These are phyloP conservation scores for Anticlea derivata DNA, from an alignment of 2,888 invertebrate genomes.

Conservation along the genomic window DNA sequence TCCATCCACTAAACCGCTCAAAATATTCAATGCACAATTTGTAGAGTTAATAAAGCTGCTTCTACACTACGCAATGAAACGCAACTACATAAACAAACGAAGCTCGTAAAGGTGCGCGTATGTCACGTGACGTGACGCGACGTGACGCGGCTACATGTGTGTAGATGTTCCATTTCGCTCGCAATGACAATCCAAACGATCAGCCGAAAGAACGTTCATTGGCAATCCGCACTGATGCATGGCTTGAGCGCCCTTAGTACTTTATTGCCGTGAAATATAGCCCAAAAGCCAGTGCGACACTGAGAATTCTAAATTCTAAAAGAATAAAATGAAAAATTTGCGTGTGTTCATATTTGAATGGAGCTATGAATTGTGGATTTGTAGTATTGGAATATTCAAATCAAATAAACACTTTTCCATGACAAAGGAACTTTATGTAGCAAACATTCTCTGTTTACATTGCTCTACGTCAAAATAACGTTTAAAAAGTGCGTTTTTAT, in stretches of 20 bases:
- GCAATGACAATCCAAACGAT: constrained; percentile 4
- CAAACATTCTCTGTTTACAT: background rate
- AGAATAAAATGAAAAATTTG: background rate
- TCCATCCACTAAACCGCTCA: background rate
- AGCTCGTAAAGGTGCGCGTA: constrained; percentile 9
- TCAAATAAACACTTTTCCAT: background rate
- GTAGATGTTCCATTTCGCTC: background rate
- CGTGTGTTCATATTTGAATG: background rate
- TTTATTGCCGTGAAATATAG: constrained; percentile 15
- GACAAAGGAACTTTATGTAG: background rate
- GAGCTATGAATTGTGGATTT: constrained; percentile 1
- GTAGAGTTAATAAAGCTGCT: constrained; percentile 10
- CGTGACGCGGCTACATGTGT: background rate
- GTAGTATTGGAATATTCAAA: background rate
- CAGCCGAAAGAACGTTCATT: constrained; percentile 14
- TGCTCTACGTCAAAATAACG: too few species aligned
- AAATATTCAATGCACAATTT: background rate
- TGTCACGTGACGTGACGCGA: background rate
- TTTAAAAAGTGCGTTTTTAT: too few species aligned
- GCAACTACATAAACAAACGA: constrained; percentile 14
- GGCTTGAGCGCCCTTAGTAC: constrained; percentile 6
- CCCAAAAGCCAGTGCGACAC: constrained; percentile 2
- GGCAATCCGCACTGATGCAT: constrained; percentile 12
- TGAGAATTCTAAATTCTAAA: background rate
- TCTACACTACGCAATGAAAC: constrained; percentile 8